Evolutionary conservation across 2,888 invertebrate genomes (phyloP), one percentile per base, ranked within the genome.

Genomic region (Gibbula magus): DNA sequence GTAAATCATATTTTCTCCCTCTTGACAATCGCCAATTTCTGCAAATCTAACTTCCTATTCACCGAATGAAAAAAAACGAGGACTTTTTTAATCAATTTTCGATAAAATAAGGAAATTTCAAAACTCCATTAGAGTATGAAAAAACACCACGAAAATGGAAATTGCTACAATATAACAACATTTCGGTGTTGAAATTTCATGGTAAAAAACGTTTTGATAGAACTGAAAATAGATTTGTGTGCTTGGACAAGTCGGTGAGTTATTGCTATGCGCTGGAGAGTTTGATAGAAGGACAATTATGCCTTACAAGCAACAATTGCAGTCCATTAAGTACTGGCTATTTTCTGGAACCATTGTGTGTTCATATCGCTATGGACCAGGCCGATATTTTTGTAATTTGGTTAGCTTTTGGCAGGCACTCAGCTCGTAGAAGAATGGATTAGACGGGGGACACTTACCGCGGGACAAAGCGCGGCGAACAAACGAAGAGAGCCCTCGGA

Each of bases 271-370:
- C 25, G 61, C 25, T 61, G 25, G 10, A 29, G 61, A 61, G 25
- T 25, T 61, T 61, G 61, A 61, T 61, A 29, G 61, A 32, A 29
- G 61, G 61, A 61, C 61, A 61, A 61, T 61, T 61, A 61, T 25
- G 22, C n/a, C 51, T 32, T 53, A 32, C 76, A 53, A 29, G 56
- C 52, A 35, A 35, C 25, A 61, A 77, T 80, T 80, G 77, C 73
- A 73, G 74, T 80, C 77, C 77, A 80, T 77, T 80, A 78, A 61
- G 54, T 61, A 54, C 77, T 53, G 77, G 77, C 80, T 80, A 80
- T 80, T 80, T 80, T 80, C 80, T 53, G 22, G 20, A 45, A 45
- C 54, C 77, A 51, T 51, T 56, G 56, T 76, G 25, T 39, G 52
- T 22, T 29, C n/a, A 70, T 54, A 73, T 56, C 8, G 75, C 53